Conservation (phyloP, 2,888 invertebrate species). For the Ochropleura plecta region DNA sequence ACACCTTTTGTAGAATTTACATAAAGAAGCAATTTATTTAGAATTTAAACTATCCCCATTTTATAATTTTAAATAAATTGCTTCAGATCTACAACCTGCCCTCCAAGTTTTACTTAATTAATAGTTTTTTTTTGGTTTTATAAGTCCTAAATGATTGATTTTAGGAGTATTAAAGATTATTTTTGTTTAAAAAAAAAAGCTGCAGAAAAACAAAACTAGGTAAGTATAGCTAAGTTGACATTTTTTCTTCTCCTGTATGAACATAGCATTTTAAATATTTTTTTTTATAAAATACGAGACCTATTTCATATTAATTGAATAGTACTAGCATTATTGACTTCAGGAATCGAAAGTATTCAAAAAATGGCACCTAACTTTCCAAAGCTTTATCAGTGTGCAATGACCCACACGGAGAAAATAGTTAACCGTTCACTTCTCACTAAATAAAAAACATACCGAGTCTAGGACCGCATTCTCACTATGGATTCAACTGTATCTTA, state of each 20-base stretch:
- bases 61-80: neutral
- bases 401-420: conserved; percentile 50
- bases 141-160: neutral
- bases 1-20: too few relatives aligned
- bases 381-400: conserved; percentile 33
- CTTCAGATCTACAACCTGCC: neutral
- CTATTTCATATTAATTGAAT: neutral
- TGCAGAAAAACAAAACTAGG: too few relatives aligned
- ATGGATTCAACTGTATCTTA: conserved; percentile 23
- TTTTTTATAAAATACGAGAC: neutral
- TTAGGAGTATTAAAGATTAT: neutral
- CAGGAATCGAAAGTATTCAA: conserved; percentile 1
- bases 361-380: conserved; percentile 40
- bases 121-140: neutral
- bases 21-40: too few relatives aligned
- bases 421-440: conserved; percentile 47
- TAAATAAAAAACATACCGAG: conserved; percentile 38
- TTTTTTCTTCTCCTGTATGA: neutral
- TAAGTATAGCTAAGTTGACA: neutral
- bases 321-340: neutral
- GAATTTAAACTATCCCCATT: too few relatives aligned
- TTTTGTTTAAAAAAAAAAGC: neutral
- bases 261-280: neutral
- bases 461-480: conserved; percentile 42
- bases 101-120: neutral